Evolutionary conservation across 2,113 vertebrate genomes (phyloP), one percentile per base, ranked within the genome.

Genomic region (Burhinus oedicnemus): DNA sequence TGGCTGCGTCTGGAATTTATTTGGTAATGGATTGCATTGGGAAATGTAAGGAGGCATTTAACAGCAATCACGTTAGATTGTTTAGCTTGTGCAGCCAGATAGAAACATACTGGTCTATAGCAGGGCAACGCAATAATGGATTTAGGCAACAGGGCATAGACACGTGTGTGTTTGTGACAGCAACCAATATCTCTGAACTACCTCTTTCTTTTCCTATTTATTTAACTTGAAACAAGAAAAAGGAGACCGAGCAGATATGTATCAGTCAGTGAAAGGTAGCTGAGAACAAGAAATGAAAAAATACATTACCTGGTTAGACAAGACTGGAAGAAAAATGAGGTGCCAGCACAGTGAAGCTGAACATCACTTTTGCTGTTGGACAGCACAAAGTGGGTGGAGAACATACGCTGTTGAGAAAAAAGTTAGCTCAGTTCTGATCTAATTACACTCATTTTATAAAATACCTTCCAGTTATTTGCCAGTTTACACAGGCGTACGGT

Each of bases 11-110:
- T 64, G 77, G 47, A 76, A 52, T 61, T 52, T 81, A 55, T 77
- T 36, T 54, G n/a, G 49, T 79, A 66, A 89, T 65, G 86, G 80
- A 92, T 69, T n/a, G 64, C 47, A 29, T 4, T 17, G 77, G 82
- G 81, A 60, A 91, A 83, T 42, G 52, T 18, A 82, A 89, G 88
- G 86, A 95, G 70, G 42, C 76, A 76, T 91, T 93, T 87, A 81
- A 93, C 18, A 77, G 80, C 89, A 49, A 40, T 25, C 40, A 27
- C 71, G 9, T 86, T n/a, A 10, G 55, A n/a, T 49, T 30, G 66
- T 69, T 92, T 45, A 61, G 64, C 51, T 86, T 84, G 83, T 87
- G 89, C 89, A 87, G 76, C 68, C 61, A 64, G 32, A 57, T 14
- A 85, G 92, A 93, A 95, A 65, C 47, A 32, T 30, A 4, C 38